Conservation (phyloP, 2,113 vertebrate species). For the Conger conger region DNA sequence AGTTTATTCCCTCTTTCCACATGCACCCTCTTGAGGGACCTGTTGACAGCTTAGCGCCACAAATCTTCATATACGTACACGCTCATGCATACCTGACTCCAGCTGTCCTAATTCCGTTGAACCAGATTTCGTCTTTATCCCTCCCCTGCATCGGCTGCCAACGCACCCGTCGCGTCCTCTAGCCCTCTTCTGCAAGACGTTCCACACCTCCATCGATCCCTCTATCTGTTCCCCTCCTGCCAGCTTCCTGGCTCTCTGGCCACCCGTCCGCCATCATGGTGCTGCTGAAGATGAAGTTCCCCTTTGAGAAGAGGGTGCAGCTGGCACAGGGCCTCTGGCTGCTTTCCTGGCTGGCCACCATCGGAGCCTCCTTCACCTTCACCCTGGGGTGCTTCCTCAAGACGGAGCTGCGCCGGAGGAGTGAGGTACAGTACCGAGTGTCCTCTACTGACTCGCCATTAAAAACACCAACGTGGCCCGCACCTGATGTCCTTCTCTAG, state of each 20-base stretch:
- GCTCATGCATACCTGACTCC: background rate
- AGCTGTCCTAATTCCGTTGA: slow-evolving; percentile 15
- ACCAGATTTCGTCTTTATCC: slow-evolving; percentile 11
- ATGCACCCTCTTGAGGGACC: background rate
- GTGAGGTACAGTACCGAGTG: slow-evolving; percentile 60
- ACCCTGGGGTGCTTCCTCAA: slow-evolving; percentile 76
- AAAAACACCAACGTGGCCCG: background rate
- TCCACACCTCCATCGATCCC: background rate
- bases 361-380: slow-evolving; percentile 71
- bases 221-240: slow-evolving; percentile 9
- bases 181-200: too few relatives aligned
- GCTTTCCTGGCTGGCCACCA: slow-evolving; percentile 73
- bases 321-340: slow-evolving; percentile 80
- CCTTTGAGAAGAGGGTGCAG: slow-evolving; percentile 74
- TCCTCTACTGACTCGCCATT: background rate
- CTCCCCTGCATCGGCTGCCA: background rate
- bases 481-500: background rate
- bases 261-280: slow-evolving; percentile 65
- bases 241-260: slow-evolving; percentile 21
- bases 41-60: background rate
- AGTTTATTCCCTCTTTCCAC: background rate
- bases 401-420: slow-evolving; percentile 72
- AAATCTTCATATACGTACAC: background rate
- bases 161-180: background rate
- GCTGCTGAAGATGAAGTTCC: slow-evolving; percentile 77